Evolutionary conservation across 2,888 invertebrate species (phyloP), one percentile per base, ranked within the genome.

Genomic region (Reticulitermes lucifugus): DNA sequence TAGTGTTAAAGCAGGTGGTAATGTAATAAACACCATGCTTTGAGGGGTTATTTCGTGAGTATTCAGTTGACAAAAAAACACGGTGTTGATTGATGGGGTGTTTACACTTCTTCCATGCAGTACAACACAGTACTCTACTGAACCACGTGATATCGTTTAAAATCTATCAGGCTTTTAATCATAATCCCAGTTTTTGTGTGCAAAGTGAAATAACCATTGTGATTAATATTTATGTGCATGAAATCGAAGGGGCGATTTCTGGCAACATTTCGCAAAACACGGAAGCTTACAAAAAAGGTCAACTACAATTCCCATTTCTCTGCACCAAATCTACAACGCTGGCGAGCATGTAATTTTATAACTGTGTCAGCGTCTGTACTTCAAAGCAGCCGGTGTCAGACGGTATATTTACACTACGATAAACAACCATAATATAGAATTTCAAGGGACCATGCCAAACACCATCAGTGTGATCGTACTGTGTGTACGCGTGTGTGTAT

Each of bases 381-480:
- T 73, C 73, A 73, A 41, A 73, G 65, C 10, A 25, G 25, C 73
- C 41, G 21, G 73, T 73, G 4, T 41, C 73, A 35, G 41, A 7
- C 41, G 7, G 35, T 73, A 12, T 73, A 41, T 73, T 22, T 73
- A 41, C 41, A 41, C 25, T 1, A 0, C 29, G 73, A 73, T 73
- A 73, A 73, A 73, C 71, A 71, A 18, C 3, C 41, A 73, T 73
- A 73, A 73, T 73, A 41, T 41, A 73, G 73, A 73, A 41, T 73
- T 73, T 41, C 73, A 41, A 41, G 22, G 41, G 22, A 73, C 35
- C 41, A 41, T 73, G 73, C 12, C 73, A 73, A 41, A 73, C 41
- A 14, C 73, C 35, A 41, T 71, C 71, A 71, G 71, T 71, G 71
- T 71, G 71, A 71, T 35, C 71, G 25, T 71, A 71, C 71, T 35